phyloP scores from a whole-genome alignment of 2,888 invertebrate species.

The Phoenoteleia sp. region DNA sequence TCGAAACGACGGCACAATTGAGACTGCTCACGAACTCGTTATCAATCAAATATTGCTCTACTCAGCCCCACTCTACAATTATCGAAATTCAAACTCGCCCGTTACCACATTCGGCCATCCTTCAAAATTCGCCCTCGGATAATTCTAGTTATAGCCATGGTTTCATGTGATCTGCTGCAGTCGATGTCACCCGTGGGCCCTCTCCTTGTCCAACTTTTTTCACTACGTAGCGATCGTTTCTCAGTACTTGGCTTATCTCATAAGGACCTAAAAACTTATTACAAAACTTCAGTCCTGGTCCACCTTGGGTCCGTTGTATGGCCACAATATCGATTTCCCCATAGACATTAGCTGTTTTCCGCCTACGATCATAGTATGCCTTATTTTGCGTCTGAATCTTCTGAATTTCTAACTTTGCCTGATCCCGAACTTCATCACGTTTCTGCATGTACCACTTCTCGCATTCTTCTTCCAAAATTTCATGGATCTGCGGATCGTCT shows the following conservation, averaged over 20 bases:
- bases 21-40: no score
- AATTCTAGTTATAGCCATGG: no score
- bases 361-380: background rate
- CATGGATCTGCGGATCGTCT: background rate
- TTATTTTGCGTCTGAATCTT: background rate
- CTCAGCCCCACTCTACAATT: no score
- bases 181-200: conserved; percentile 7
- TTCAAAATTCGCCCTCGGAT: no score
- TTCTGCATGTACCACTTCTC: conserved; percentile 10
- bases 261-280: background rate
- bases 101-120: no score
- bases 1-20: no score
- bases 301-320: background rate
- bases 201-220: background rate
- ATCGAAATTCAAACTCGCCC: no score
- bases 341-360: background rate
- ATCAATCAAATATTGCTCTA: no score
- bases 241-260: background rate
- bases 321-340: background rate
- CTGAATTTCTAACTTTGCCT: background rate
- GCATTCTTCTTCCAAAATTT: background rate
- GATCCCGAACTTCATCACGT: background rate
- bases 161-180: no score
- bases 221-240: conserved; percentile 12
- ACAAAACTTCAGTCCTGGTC: conserved; percentile 14